These are phyloP conservation scores for Morone saxatilis DNA, from an alignment of 2,113 vertebrate genomes.

Conservation along the genomic window DNA sequence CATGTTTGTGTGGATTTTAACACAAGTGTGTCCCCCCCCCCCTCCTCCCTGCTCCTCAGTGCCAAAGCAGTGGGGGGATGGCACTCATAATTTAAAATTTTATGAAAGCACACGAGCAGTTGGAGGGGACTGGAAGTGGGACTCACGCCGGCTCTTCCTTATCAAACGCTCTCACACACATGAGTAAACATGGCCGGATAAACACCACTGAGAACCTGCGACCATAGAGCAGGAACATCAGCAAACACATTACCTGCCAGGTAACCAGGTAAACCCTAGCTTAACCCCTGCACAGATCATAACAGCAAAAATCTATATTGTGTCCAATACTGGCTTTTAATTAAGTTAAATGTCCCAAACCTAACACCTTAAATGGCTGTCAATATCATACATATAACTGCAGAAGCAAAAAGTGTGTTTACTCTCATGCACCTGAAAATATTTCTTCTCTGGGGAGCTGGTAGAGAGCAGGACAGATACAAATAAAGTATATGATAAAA, in stretches of 20 bases:
- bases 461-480: neutral
- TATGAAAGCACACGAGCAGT: conserved; percentile 55
- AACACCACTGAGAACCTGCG: conserved; percentile 48
- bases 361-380: neutral
- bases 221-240: conserved; percentile 33
- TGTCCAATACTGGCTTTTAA: neutral
- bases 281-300: neutral
- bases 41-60: neutral
- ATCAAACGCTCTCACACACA: conserved; percentile 55
- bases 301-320: conserved; percentile 3
- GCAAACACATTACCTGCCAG: conserved; percentile 47
- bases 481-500: neutral
- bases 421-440: neutral
- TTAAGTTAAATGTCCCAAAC: neutral
- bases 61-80: conserved; percentile 40
- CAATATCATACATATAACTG: neutral
- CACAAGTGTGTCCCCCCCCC: neutral
- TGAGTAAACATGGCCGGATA: conserved; percentile 55
- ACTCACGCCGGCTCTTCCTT: conserved; percentile 18
- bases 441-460: neutral
- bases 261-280: conserved; percentile 16
- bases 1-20: conserved; percentile 33
- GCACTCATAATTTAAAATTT: conserved; percentile 53
- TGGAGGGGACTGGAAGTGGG: conserved; percentile 42
- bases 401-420: neutral